These are phyloP conservation scores for Pseudochirops cupreus DNA, from an alignment of 2,797 vertebrate species.

Conservation along the genomic window DNA sequence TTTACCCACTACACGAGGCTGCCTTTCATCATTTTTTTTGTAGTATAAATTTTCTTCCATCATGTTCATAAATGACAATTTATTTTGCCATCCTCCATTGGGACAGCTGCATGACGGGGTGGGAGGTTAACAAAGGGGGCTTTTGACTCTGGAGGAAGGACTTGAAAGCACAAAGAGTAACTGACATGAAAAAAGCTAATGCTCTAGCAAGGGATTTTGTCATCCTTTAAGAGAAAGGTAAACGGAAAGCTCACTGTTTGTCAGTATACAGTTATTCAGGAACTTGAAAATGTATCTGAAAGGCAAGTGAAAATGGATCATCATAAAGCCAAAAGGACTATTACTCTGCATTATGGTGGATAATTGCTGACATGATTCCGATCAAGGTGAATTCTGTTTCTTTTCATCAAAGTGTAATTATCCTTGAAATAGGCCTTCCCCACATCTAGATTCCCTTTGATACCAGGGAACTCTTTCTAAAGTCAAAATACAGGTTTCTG, in stretches of 20 bases:
- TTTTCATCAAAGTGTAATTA: slow-evolving; percentile 72
- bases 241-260: slow-evolving; percentile 49
- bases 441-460: slow-evolving; percentile 60
- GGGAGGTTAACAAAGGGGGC: background rate
- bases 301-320: slow-evolving; percentile 58
- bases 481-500: slow-evolving; percentile 61
- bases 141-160: slow-evolving; percentile 12
- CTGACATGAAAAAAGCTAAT: slow-evolving; percentile 32
- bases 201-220: slow-evolving; percentile 4
- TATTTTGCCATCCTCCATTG: too few relatives aligned
- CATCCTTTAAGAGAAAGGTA: slow-evolving; percentile 46
- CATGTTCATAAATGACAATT: too few relatives aligned
- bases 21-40: too few relatives aligned
- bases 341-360: slow-evolving; percentile 60
- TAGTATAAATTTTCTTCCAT: too few relatives aligned
- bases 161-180: slow-evolving; percentile 32
- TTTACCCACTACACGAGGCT: too few relatives aligned
- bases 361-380: slow-evolving; percentile 70
- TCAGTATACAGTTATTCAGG: slow-evolving; percentile 53
- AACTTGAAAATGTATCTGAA: slow-evolving; percentile 49
- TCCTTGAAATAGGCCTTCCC: slow-evolving; percentile 63
- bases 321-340: slow-evolving; percentile 65
- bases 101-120: background rate
- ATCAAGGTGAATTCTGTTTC: slow-evolving; percentile 71
- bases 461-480: slow-evolving; percentile 56